Base-by-base conservation (phyloP, 2,797 vertebrate species). In the Gallinago nigripennis region DNA sequence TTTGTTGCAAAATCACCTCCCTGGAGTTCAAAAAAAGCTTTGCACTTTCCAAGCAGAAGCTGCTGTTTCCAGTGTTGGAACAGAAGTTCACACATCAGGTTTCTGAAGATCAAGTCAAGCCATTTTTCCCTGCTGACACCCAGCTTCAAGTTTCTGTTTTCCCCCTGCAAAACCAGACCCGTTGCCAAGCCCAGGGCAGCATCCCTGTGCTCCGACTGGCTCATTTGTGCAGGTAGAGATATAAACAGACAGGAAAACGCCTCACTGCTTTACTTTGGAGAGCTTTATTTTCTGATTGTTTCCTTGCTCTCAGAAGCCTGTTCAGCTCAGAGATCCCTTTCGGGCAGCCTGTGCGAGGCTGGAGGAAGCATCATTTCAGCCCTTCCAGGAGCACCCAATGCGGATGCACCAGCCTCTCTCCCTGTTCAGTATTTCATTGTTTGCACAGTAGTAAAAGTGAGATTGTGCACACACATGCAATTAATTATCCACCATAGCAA, bases 381-480 rank as follows among this genome's bases (percentile, higher is more conserved):
- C 76, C 28, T 35, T 84, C 21, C 45, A 81, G 76, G 56, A 90
- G 78, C 75, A 25, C 56, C 28, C 31, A 63, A 33, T 4, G 33
- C 86, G 91, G 66, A 58, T 46, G 65, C 79, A 71, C 1, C 69
- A 57, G 82, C 48, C 90, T 39, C 61, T 54, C 11, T 50, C 65
- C 87, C 60, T 70, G 25, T 13, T 43, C 78, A 60, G 0, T 31
- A 31, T 77, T 77, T 58, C 86, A 39, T 16, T 71, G 82, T 94
- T 83, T 86, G 93, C 82, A 91, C 73, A 65, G 88, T 27, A 92
- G 92, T 73, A 45, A 37, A 33, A 83, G 76, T 73, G 69, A 33
- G 57, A 14, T 8, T 66, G 83, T 60, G 81, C 83, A 77, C 88
- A 81, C 88, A 86, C 50, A 15, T 73, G 82, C 79, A 61, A 79